phyloP scores from a whole-genome alignment of 2,113 vertebrate genomes.

The Capricornis sumatraensis region DNA sequence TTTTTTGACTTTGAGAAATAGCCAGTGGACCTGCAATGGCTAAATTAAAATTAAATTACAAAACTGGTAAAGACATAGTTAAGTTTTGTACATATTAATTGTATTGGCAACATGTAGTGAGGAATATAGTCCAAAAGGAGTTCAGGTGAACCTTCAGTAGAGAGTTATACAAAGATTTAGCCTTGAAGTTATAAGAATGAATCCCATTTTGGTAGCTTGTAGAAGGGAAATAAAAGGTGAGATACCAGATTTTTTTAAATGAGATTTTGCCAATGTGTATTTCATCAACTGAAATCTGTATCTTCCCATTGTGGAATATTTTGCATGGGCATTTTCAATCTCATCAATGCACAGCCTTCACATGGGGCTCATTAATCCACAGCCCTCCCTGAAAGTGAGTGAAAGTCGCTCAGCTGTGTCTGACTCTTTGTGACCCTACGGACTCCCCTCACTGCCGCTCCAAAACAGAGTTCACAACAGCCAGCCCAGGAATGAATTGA shows the following conservation, averaged over 20 bases:
- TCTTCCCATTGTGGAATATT: not conserved
- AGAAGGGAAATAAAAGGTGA: not conserved
- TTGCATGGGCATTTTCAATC: not conserved
- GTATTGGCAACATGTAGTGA: not conserved
- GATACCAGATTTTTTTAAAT: not conserved
- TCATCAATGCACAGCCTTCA: not conserved
- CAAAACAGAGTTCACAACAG: not conserved
- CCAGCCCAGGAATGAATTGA: not conserved
- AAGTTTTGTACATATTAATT: slow-evolving; percentile 24
- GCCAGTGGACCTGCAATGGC: not conserved
- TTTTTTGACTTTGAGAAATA: not conserved
- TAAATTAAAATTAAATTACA: not conserved
- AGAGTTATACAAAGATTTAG: not conserved
- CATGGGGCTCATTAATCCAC: not conserved
- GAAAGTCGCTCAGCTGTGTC: not conserved
- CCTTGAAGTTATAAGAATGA: not conserved
- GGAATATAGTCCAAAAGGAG: not conserved
- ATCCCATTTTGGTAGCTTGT: not conserved
- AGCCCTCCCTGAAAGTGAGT: not conserved
- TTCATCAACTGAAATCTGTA: not conserved
- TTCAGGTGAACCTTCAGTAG: not conserved
- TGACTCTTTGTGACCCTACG: not conserved
- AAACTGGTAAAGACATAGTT: slow-evolving; percentile 7
- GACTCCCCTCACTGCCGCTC: not conserved
- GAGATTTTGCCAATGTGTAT: not conserved